Evolutionary conservation across 2,888 invertebrate species (phyloP).

Genomic region (Spatulosminthurus flaviceps): DNA sequence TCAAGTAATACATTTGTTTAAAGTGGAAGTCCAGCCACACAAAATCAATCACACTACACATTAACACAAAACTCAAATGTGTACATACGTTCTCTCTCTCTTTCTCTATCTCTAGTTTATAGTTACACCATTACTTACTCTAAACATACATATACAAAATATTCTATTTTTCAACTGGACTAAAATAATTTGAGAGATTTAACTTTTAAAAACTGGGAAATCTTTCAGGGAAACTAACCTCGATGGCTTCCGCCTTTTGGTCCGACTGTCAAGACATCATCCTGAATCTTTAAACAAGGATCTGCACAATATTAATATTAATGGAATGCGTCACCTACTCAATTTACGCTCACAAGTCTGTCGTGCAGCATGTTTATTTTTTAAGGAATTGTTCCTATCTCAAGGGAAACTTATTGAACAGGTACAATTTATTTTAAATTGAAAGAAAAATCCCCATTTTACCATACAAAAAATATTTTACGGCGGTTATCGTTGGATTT

Average conservation of each 20-base stretch:
- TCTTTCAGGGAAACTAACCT: slow-evolving; percentile 78
- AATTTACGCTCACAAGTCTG: slow-evolving; percentile 94
- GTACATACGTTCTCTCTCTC: slow-evolving; percentile 19
- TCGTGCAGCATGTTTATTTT: slow-evolving; percentile 83
- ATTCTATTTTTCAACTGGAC: not conserved
- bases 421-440: slow-evolving; percentile 65
- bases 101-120: not conserved
- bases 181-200: too few species aligned
- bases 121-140: not conserved
- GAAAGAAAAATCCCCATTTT: not conserved
- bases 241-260: slow-evolving; percentile 76
- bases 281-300: slow-evolving; percentile 73
- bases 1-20: slow-evolving; percentile 37
- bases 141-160: not conserved
- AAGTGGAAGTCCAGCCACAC: slow-evolving; percentile 29
- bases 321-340: slow-evolving; percentile 79
- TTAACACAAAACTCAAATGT: slow-evolving; percentile 29
- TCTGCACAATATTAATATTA: slow-evolving; percentile 75
- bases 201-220: too few species aligned
- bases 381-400: slow-evolving; percentile 79
- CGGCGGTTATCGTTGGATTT: too few species aligned
- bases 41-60: slow-evolving; percentile 36
- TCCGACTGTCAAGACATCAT: slow-evolving; percentile 75
- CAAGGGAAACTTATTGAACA: slow-evolving; percentile 71
- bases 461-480: too few species aligned